These are phyloP conservation scores for Caenorhabditis drosophilae DNA, from an alignment of 2,888 invertebrate species.

Conservation along the genomic window DNA sequence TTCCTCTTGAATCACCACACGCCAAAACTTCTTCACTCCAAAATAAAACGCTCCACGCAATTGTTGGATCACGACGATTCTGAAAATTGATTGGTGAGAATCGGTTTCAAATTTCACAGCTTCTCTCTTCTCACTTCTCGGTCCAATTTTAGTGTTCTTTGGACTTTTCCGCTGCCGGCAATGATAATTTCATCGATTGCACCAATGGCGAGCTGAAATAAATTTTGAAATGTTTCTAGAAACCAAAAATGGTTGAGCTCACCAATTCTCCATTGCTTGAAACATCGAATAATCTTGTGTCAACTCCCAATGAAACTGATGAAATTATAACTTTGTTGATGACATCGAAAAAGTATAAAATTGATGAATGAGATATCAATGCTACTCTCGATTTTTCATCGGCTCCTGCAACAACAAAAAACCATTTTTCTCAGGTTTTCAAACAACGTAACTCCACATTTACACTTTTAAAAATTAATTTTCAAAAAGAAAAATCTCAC, in stretches of 20 bases:
- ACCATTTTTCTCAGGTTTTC: no score
- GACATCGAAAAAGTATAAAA: constrained; percentile 43
- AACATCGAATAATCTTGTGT: constrained; percentile 47
- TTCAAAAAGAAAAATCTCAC: no score
- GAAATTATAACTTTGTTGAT: constrained; percentile 42
- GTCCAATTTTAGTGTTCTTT: constrained; percentile 32
- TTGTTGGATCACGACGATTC: constrained; percentile 48
- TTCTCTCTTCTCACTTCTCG: constrained; percentile 11
- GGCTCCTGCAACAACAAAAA: no score
- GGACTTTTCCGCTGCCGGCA: constrained; percentile 25
- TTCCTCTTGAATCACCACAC: constrained; percentile 62
- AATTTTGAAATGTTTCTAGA: not conserved
- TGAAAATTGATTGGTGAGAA: not conserved
- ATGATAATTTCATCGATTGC: constrained; percentile 37
- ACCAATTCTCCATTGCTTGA: constrained; percentile 25
- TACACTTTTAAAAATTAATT: no score
- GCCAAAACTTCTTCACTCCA: constrained; percentile 31
- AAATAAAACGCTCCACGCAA: constrained; percentile 61
- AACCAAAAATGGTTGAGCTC: not conserved
- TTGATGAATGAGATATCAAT: constrained; percentile 40
- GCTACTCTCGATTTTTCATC: constrained; percentile 8
- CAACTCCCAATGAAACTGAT: constrained; percentile 50
- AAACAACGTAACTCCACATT: no score
- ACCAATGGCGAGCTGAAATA: constrained; percentile 39
- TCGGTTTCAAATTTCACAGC: not conserved